Conservation (phyloP, 2,888 invertebrate genomes). For the Dascillus cervinus region DNA sequence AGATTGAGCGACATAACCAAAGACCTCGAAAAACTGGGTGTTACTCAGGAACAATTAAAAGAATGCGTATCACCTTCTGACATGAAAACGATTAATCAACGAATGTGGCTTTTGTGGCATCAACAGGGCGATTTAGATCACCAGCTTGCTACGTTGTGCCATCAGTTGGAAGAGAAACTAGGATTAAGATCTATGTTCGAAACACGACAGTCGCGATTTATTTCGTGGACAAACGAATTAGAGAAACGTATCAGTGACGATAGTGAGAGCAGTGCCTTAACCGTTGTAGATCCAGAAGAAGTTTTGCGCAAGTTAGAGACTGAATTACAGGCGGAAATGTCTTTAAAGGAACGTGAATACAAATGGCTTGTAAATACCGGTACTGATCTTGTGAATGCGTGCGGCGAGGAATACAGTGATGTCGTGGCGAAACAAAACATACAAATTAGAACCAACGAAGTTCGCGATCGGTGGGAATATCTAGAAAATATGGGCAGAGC, state of each 20-base stretch:
- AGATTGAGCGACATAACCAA: slow-evolving; percentile 51
- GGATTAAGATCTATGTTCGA: slow-evolving; percentile 66
- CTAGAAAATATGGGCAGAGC: slow-evolving; percentile 62
- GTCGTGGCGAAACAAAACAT: slow-evolving; percentile 51
- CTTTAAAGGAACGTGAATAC: slow-evolving; percentile 67
- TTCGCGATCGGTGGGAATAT: slow-evolving; percentile 65
- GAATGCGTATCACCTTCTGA: slow-evolving; percentile 80
- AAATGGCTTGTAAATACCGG: slow-evolving; percentile 71
- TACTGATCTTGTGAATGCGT: slow-evolving; percentile 53
- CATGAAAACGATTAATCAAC: slow-evolving; percentile 71
- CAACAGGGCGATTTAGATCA: slow-evolving; percentile 76
- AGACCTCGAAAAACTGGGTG: slow-evolving; percentile 63
- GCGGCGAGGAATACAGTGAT: slow-evolving; percentile 56
- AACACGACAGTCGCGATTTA: slow-evolving; percentile 54
- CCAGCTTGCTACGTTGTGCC: slow-evolving; percentile 63
- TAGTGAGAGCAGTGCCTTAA: slow-evolving; percentile 39
- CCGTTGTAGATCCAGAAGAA: slow-evolving; percentile 62
- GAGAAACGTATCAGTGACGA: slow-evolving; percentile 59
- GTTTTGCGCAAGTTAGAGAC: slow-evolving; percentile 62
- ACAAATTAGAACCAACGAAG: slow-evolving; percentile 49
- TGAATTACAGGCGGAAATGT: slow-evolving; percentile 68
- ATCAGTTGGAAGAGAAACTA: slow-evolving; percentile 65
- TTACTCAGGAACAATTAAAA: slow-evolving; percentile 73
- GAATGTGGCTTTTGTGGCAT: slow-evolving; percentile 69
- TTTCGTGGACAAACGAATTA: slow-evolving; percentile 62